Conservation (phyloP, 2,113 vertebrate species). For the Stigmatopora argus region DNA sequence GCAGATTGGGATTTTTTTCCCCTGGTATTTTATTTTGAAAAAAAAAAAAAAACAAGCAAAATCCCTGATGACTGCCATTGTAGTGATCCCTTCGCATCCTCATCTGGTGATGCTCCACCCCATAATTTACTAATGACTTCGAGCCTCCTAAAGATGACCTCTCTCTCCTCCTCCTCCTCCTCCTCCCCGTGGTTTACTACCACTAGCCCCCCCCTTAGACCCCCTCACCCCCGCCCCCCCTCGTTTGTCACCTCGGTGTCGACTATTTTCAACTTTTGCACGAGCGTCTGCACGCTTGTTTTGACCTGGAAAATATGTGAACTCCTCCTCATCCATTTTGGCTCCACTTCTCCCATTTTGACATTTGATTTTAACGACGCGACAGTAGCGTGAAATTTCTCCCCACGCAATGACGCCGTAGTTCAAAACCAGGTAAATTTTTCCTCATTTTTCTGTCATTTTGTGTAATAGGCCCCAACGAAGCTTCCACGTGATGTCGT, state of each 20-base stretch:
- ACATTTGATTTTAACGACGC: neutral
- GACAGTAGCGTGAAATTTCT: neutral
- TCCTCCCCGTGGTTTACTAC: neutral
- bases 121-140: slow-evolving; percentile 69
- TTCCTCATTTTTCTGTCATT: neutral
- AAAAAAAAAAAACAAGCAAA: neutral
- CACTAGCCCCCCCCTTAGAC: neutral
- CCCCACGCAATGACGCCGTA: neutral
- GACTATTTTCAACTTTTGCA: neutral
- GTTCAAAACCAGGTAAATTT: neutral
- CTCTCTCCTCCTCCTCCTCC: neutral
- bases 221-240: neutral
- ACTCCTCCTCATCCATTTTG: neutral
- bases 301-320: neutral
- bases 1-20: too few relatives aligned
- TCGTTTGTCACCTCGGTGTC: neutral
- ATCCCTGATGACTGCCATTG: neutral
- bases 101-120: slow-evolving; percentile 64
- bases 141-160: slow-evolving; percentile 26
- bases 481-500: neutral
- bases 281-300: neutral
- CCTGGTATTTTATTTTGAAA: neutral
- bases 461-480: neutral
- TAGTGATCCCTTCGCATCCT: slow-evolving; percentile 20
- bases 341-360: neutral